phyloP scores from a whole-genome alignment of 2,888 invertebrate species.

The Tromatobia lineatoria region DNA sequence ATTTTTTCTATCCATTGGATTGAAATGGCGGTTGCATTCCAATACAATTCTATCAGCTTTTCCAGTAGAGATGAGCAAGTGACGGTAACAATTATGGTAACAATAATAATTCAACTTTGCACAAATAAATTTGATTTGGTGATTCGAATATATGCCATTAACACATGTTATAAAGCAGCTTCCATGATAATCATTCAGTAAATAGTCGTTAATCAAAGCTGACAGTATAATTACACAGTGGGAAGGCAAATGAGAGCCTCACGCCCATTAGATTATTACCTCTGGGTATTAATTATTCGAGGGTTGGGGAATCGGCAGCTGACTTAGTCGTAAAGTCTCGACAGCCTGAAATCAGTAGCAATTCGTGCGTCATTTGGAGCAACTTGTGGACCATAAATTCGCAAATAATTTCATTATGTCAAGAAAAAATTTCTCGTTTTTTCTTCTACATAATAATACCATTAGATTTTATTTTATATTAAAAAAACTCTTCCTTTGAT shows the following conservation, averaged over 20 bases:
- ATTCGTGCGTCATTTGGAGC: constrained; percentile 27
- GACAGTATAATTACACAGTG: constrained; percentile 24
- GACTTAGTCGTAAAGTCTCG: constrained; percentile 61
- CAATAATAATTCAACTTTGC: neutral
- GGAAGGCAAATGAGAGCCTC: constrained; percentile 48
- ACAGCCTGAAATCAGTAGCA: constrained; percentile 18
- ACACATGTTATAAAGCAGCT: neutral
- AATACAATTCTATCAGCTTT: too few relatives aligned
- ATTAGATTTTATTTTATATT: neutral
- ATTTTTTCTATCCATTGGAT: too few relatives aligned
- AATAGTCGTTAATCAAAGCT: constrained; percentile 44
- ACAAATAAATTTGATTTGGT: neutral
- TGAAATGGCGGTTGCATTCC: too few relatives aligned
- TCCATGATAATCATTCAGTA: constrained; percentile 4
- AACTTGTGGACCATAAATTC: constrained; percentile 1
- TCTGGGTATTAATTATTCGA: constrained; percentile 49
- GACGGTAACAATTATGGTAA: too few relatives aligned
- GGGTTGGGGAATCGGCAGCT: constrained; percentile 47
- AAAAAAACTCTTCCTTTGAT: too few relatives aligned
- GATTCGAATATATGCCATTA: neutral
- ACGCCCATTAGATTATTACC: constrained; percentile 47
- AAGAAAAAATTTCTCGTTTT: neutral
- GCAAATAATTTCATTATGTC: neutral
- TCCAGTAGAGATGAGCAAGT: too few relatives aligned
- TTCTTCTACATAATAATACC: neutral